phyloP scores from a whole-genome alignment of 2,888 invertebrate genomes.

The Hyposoter dolosus region DNA sequence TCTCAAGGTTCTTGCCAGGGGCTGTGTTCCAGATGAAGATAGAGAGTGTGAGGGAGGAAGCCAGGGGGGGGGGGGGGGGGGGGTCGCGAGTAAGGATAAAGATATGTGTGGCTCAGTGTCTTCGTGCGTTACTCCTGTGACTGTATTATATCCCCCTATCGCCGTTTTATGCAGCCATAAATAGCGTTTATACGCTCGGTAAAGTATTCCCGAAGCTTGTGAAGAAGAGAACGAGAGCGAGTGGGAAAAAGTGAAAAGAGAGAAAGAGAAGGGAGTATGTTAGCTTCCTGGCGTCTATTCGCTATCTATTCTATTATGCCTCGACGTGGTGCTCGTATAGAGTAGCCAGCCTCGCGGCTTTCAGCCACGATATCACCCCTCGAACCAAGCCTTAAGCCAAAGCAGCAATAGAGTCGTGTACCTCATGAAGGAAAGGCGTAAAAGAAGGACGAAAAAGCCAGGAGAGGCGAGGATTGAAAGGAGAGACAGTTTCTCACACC shows the following conservation, averaged over 20 bases:
- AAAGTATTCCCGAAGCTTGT: constrained; percentile 78
- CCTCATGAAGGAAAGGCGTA: constrained; percentile 23
- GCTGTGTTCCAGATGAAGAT: neutral
- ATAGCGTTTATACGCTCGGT: constrained; percentile 83
- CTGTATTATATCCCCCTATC: constrained; percentile 81
- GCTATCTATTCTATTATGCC: constrained; percentile 82
- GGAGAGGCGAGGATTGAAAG: constrained; percentile 24
- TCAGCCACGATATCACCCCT: constrained; percentile 63
- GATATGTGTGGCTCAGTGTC: constrained; percentile 9
- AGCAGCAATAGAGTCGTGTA: constrained; percentile 59
- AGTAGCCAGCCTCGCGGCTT: constrained; percentile 71
- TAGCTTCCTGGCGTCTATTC: constrained; percentile 78
- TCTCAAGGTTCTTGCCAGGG: constrained; percentile 24
- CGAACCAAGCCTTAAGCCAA: constrained; percentile 59
- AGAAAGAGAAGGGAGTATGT: constrained; percentile 63
- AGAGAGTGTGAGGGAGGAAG: neutral
- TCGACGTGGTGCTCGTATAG: constrained; percentile 74
- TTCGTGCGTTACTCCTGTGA: constrained; percentile 53
- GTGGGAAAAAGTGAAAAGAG: constrained; percentile 25
- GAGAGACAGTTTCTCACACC: constrained; percentile 45
- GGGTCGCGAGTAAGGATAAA: neutral
- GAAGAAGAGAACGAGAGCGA: neutral
- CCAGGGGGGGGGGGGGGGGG: constrained; percentile 72
- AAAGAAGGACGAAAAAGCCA: neutral
- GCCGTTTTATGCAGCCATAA: constrained; percentile 83